Evolutionary conservation across 2,113 vertebrate species (phyloP), one percentile per base, ranked within the genome.

Genomic region (Istiophorus platypterus): DNA sequence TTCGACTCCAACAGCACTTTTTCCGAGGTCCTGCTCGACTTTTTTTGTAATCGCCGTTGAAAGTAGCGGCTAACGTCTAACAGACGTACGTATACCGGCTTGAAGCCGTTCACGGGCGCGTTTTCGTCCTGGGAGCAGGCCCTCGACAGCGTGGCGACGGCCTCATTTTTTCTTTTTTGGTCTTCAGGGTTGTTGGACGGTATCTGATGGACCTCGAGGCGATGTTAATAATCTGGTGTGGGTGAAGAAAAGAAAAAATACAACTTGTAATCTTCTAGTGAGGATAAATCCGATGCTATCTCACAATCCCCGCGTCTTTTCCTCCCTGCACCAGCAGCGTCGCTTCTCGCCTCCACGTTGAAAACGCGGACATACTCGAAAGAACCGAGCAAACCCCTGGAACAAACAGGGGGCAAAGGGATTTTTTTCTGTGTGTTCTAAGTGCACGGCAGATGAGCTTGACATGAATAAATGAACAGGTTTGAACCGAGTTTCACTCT

Each of bases 381-480:
- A 54, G 70, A 62, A 22, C 20, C 39, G 3, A 70, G 31, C 47
- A n/a, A 39, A 45, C 41, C 27, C 41, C 27, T 11, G 61, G 63
- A 42, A 74, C 68, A 39, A 24, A 63, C 31, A 67, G 52, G 34
- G 81, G 24, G 66, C 31, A 80, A 72, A 45, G 72, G n/a, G n/a
- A n/a, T 82, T 80, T 77, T 82, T 80, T 77, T 81, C 56, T 56
- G 42, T 58, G 79, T n/a, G n/a, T n/a, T n/a, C n/a, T n/a, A n/a
- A 88, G 72, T 31, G 71, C 59, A 54, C 49, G 47, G 62, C 58
- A 24, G 73, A 88, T 86, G 85, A 81, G 85, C 54, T 66, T 76
- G 76, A 69, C 72, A 88, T 93, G 74, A 93, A 92, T 92, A 92
- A 93, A 85, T 93, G 34, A 91, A 57, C 62, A 90, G 86, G 80